Conservation (phyloP, 2,888 invertebrate genomes). For the Hirtodrosophila histrioides region DNA sequence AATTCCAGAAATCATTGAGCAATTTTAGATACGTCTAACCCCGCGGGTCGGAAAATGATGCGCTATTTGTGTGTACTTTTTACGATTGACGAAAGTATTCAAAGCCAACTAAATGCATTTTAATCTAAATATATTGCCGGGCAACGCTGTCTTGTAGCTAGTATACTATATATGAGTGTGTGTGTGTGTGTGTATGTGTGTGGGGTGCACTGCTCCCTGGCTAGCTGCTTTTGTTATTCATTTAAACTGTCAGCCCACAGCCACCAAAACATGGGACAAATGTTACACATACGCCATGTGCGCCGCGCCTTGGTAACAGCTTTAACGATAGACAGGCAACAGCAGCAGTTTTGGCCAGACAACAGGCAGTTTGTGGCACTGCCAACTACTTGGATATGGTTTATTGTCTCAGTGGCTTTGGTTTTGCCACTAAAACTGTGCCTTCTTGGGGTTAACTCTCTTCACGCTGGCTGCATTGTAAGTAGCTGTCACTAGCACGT, state of each 20-base stretch:
- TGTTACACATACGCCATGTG: constrained; percentile 68
- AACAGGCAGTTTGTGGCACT: constrained; percentile 8
- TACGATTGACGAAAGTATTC: too few relatives aligned
- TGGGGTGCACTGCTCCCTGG: constrained; percentile 7
- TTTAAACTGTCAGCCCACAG: constrained; percentile 33
- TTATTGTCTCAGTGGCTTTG: constrained; percentile 28
- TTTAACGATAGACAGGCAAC: constrained; percentile 3
- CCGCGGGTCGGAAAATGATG: too few relatives aligned
- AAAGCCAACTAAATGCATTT: too few relatives aligned
- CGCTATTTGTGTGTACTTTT: too few relatives aligned
- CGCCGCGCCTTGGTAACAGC: constrained; percentile 18
- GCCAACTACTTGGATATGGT: constrained; percentile 21
- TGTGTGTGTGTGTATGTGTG: not conserved
- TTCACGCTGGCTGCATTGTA: not conserved
- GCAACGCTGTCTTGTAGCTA: too few relatives aligned
- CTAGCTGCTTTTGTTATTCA: constrained; percentile 49
- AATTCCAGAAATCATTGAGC: too few relatives aligned
- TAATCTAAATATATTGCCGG: too few relatives aligned
- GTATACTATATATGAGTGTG: not conserved
- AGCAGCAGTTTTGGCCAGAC: not conserved
- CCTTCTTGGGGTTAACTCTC: constrained; percentile 4
- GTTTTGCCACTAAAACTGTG: constrained; percentile 9
- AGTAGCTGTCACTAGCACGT: too few relatives aligned
- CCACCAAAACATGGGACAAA: constrained; percentile 34
- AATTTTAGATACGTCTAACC: too few relatives aligned